A percentile compares a stretch with the other conserved stretches of the same genome.
Evolutionary conservation across 2,113 vertebrate species (phyloP).

Genomic region (Ptyas mucosa): DNA sequence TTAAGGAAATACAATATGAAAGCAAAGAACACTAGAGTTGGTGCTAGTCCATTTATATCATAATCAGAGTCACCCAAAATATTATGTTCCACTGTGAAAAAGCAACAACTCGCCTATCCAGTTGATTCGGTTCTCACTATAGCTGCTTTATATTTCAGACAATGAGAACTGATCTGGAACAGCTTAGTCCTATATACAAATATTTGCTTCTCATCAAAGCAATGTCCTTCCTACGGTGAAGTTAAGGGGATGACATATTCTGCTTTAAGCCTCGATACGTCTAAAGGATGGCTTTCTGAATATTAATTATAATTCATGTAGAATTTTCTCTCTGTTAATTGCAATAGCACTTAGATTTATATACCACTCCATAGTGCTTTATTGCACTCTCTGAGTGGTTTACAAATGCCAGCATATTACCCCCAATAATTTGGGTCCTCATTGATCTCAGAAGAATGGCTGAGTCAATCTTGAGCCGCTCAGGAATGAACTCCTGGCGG

Average conservation of each 20-base stretch:
- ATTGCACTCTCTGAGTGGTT: no score
- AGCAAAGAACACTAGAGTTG: neutral
- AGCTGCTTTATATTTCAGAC: neutral
- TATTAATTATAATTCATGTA: slow-evolving; percentile 1
- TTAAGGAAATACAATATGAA: neutral
- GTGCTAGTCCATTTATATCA: neutral
- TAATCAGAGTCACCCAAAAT: neutral
- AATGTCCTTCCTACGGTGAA: neutral
- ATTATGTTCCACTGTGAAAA: neutral
- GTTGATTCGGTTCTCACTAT: neutral
- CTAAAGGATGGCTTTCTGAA: neutral
- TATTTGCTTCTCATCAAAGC: neutral
- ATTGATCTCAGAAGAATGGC: no score
- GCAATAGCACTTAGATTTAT: no score
- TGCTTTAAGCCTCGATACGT: neutral
- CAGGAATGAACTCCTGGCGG: no score
- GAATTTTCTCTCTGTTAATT: neutral
- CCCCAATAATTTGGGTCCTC: no score
- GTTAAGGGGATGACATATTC: neutral
- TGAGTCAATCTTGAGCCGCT: no score
- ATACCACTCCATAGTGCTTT: no score
- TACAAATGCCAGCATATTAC: no score
- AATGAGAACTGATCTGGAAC: neutral
- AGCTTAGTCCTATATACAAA: neutral
- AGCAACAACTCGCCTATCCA: neutral